Conservation (phyloP, 1,140 invertebrate species). For the Mesaphorura yosii region DNA sequence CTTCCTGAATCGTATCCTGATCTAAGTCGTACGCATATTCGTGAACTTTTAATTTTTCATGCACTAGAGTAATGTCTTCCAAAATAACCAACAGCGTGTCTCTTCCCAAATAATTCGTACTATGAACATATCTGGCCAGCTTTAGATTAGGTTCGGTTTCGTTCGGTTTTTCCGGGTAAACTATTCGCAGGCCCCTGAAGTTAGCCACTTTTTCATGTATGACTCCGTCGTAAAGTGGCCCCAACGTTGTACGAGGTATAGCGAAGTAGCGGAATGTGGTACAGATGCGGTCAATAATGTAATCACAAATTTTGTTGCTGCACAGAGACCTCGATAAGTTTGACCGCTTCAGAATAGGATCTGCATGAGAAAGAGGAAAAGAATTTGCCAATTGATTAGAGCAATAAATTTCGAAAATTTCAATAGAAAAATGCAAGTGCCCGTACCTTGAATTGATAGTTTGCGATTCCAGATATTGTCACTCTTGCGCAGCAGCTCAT, state of each 20-base stretch:
- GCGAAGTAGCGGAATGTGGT: constrained; percentile 41
- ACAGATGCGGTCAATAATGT: constrained; percentile 38
- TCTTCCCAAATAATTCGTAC: neutral
- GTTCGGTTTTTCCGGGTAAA: neutral
- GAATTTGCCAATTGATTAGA: constrained; percentile 17
- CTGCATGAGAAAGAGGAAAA: constrained; percentile 33
- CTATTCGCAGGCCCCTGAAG: neutral
- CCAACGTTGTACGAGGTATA: constrained; percentile 34
- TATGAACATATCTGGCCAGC: neutral
- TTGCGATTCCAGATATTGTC: constrained; percentile 38
- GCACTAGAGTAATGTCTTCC: constrained; percentile 6
- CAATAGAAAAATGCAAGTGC: constrained; percentile 7
- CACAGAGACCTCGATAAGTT: constrained; percentile 40
- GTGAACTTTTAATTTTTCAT: neutral
- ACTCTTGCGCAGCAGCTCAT: neutral
- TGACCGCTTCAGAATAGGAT: constrained; percentile 40
- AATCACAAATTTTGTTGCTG: constrained; percentile 39
- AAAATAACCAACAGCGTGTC: neutral
- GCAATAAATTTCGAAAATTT: constrained; percentile 2
- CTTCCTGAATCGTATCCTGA: constrained; percentile 16
- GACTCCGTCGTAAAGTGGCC: constrained; percentile 33
- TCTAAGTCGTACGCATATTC: constrained; percentile 20
- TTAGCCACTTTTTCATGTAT: neutral
- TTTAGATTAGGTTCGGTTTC: neutral
- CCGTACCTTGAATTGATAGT: constrained; percentile 42